A percentile compares a stretch with the other conserved stretches of the same genome.
Evolutionary conservation across 1,140 invertebrate genomes (phyloP).

Genomic region (Calliopsis andreniformis): DNA sequence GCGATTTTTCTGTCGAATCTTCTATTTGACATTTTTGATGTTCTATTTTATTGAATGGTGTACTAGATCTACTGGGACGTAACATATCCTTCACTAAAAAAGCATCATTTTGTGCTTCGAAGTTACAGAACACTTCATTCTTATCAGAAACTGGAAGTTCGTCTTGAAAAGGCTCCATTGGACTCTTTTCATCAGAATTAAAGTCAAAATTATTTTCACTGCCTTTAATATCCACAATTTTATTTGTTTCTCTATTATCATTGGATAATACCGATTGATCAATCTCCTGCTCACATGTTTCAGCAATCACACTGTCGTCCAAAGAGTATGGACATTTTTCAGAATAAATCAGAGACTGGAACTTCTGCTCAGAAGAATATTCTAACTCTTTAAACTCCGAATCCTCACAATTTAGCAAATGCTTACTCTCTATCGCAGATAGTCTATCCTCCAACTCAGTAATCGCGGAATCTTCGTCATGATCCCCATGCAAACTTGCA

Average conservation of each 20-base stretch:
- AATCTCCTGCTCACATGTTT: not conserved
- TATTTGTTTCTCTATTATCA: not conserved
- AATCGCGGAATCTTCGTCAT: too few relatives aligned
- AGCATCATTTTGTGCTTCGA: not conserved
- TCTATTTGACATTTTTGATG: not conserved
- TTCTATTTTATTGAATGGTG: not conserved
- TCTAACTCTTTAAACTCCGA: too few relatives aligned
- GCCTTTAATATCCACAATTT: not conserved
- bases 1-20: not conserved
- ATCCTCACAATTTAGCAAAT: too few relatives aligned
- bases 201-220: not conserved
- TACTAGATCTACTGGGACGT: slow-evolving; percentile 24
- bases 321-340: not conserved
- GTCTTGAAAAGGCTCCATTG: not conserved
- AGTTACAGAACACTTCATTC: not conserved
- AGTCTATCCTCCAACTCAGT: too few relatives aligned
- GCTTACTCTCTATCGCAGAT: too few relatives aligned
- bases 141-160: not conserved
- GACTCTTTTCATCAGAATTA: not conserved
- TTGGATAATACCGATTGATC: not conserved
- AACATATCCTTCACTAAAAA: not conserved
- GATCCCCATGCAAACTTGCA: too few relatives aligned
- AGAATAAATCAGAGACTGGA: too few relatives aligned
- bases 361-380: too few relatives aligned
- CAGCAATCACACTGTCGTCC: too few relatives aligned